Conservation (phyloP, 1,140 invertebrate species). For the Propsilocerus akamusi region DNA sequence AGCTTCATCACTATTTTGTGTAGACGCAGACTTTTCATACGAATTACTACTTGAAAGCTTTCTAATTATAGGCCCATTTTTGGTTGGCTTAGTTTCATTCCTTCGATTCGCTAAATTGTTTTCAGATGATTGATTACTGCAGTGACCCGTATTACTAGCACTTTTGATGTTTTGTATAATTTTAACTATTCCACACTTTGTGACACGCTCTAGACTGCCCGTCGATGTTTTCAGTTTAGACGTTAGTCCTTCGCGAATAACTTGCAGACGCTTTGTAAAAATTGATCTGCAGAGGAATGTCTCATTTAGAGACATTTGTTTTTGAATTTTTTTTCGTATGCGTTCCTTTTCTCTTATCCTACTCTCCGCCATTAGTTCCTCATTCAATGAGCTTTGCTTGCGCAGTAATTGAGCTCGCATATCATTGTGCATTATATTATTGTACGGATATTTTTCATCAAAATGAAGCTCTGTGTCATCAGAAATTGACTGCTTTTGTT, state of each 20-base stretch:
- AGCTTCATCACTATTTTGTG: conserved; percentile 18
- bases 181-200: conserved; percentile 50
- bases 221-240: conserved; percentile 62
- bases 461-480: conserved; percentile 25
- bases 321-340: conserved; percentile 69
- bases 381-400: conserved; percentile 76
- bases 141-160: background rate
- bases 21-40: background rate
- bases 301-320: conserved; percentile 74
- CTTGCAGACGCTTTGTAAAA: conserved; percentile 58
- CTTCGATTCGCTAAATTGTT: background rate
- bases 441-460: background rate
- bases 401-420: conserved; percentile 27
- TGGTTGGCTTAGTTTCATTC: background rate
- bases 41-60: background rate
- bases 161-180: conserved; percentile 57
- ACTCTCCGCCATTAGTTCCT: conserved; percentile 71
- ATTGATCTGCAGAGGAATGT: conserved; percentile 59
- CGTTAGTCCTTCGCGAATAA: conserved; percentile 66
- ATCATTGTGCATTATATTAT: background rate
- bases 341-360: conserved; percentile 63
- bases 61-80: background rate
- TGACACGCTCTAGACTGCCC: conserved; percentile 60
- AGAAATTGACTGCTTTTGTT: conserved; percentile 59
- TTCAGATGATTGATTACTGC: background rate